A percentile compares a stretch with the other conserved stretches of the same genome.
phyloP scores from a whole-genome alignment of 2,797 vertebrate genomes.

The Sardinella longiceps region DNA sequence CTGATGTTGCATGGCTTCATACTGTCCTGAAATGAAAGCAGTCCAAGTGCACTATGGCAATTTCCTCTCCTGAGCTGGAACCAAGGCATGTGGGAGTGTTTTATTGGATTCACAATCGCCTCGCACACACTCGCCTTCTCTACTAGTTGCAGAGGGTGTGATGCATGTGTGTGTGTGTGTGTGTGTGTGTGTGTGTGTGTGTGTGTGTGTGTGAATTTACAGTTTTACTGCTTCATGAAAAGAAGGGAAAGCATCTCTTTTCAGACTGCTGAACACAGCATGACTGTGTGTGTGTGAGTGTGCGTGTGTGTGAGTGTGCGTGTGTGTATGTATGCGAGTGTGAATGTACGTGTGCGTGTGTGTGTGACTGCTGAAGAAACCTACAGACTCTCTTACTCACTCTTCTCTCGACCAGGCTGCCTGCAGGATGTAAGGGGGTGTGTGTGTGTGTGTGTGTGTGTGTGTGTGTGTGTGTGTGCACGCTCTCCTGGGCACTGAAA shows the following conservation, averaged over 20 bases:
- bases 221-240: not conserved
- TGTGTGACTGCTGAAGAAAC: not conserved
- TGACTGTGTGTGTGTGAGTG: too few species aligned
- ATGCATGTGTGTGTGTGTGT: not conserved
- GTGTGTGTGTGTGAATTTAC: not conserved
- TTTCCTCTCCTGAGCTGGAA: not conserved
- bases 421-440: too few species aligned
- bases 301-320: not conserved
- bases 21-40: not conserved
- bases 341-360: not conserved
- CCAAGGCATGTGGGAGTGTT: not conserved
- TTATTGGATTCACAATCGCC: not conserved
- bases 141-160: not conserved
- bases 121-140: not conserved
- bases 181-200: not conserved
- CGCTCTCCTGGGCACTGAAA: too few species aligned
- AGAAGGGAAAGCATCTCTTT: too few species aligned
- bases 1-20: not conserved
- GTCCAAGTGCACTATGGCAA: not conserved
- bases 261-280: too few species aligned
- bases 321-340: not conserved
- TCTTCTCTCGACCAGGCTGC: too few species aligned
- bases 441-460: too few species aligned
- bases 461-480: too few species aligned
- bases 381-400: too few species aligned